Evolutionary conservation across 2,797 vertebrate species (phyloP).

Genomic region (Megalops cyprinoides): DNA sequence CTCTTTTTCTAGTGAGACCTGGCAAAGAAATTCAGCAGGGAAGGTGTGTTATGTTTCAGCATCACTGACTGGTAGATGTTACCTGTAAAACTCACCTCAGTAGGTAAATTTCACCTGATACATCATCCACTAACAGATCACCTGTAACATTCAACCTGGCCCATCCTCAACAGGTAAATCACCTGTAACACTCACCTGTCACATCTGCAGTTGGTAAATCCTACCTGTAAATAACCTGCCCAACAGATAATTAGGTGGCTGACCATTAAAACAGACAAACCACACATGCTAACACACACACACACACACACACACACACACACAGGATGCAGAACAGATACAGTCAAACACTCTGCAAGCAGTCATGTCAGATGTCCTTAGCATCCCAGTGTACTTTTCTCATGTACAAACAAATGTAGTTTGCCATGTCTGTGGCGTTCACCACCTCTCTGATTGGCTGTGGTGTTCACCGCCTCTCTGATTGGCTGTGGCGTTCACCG

Average conservation of each 20-base stretch:
- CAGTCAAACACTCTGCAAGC: neutral
- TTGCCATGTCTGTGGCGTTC: no score
- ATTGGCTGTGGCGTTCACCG: no score
- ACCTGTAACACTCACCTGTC: neutral
- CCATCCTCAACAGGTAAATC: conserved; percentile 89
- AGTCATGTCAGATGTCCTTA: neutral
- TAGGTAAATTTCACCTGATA: neutral
- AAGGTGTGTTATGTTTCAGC: no score
- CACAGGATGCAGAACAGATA: neutral
- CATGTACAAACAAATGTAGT: no score
- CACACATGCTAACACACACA: conserved; percentile 13
- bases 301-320: neutral
- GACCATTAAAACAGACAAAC: neutral
- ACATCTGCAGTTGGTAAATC: no score
- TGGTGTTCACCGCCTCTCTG: no score
- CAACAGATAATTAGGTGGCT: neutral
- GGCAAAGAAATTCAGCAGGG: no score
- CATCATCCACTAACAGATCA: neutral
- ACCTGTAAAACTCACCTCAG: no score
- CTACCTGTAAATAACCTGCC: neutral
- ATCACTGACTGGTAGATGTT: no score
- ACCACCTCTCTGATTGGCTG: no score
- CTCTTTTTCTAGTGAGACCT: no score
- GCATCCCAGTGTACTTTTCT: neutral
- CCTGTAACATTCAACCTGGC: conserved; percentile 74